Percentiles rank a stretch among this genome's conserved stretches.
Evolutionary conservation across 1,140 invertebrate species (phyloP).

Genomic region (Zeugodacus cucurbitae): DNA sequence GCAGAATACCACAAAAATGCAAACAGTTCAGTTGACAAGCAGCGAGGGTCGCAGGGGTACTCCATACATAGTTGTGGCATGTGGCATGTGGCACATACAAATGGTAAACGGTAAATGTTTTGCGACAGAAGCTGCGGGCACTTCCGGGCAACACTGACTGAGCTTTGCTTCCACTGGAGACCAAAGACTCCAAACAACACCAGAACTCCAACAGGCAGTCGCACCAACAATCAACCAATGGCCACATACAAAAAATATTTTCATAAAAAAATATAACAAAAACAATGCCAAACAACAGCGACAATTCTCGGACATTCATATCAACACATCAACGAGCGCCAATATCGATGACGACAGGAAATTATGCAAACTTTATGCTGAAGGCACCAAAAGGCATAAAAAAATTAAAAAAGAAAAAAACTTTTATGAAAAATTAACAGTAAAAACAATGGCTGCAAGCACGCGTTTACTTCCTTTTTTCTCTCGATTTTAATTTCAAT

Average conservation of each 20-base stretch:
- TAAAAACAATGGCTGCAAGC: constrained; percentile 1
- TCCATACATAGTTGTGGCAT: neutral
- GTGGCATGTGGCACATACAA: neutral
- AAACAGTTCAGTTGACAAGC: neutral
- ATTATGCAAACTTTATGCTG: constrained; percentile 64
- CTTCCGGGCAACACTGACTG: constrained; percentile 19
- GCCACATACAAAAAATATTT: neutral
- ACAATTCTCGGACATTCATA: constrained; percentile 36
- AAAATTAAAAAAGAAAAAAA: neutral
- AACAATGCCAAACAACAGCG: constrained; percentile 21
- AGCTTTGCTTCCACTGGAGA: neutral
- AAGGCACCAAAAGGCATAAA: neutral
- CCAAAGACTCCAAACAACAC: neutral
- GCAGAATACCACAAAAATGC: constrained; percentile 19
- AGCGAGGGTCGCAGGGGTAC: no score
- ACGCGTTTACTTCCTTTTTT: constrained; percentile 1
- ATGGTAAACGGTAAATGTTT: constrained; percentile 39
- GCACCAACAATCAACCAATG: neutral
- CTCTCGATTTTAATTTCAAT: neutral
- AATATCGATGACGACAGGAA: constrained; percentile 60
- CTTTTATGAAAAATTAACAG: neutral
- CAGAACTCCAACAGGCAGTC: neutral
- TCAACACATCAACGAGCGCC: constrained; percentile 43
- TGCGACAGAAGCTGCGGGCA: constrained; percentile 44
- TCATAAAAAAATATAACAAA: neutral